Evolutionary conservation across 30 jellyfish, hydroid and myxozoan genomes (phyloP).

Genomic region (Chironex yamaguchii): DNA sequence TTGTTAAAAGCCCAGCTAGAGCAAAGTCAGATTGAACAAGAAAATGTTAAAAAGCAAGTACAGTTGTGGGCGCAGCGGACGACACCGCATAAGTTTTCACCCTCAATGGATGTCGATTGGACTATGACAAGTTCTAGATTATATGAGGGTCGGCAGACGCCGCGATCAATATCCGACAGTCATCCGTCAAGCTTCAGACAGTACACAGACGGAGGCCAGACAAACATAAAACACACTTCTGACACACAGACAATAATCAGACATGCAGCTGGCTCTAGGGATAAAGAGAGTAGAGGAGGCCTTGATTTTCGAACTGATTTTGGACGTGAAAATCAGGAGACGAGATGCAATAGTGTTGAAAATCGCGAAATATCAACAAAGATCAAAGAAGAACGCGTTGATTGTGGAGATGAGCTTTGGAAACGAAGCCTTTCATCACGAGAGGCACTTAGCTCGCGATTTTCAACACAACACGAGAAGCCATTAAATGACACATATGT

Average conservation of each 20-base stretch:
- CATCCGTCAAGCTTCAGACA: conserved; percentile 51
- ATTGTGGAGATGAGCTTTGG: not conserved
- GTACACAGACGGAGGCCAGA: not conserved
- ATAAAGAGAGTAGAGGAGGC: not conserved
- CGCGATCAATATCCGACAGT: conserved; percentile 63
- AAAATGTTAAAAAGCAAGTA: conserved; percentile 85
- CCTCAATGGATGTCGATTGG: not conserved
- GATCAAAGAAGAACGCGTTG: not conserved
- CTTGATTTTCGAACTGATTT: not conserved
- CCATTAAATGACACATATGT: not conserved
- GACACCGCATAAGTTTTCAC: not conserved
- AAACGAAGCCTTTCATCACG: not conserved
- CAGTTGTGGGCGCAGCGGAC: conserved; percentile 52
- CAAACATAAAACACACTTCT: not conserved
- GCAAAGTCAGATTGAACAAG: conserved; percentile 89
- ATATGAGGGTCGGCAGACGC: not conserved
- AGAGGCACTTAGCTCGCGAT: not conserved
- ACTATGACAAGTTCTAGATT: not conserved
- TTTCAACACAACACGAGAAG: not conserved
- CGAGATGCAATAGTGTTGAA: not conserved
- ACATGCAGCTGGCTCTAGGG: not conserved
- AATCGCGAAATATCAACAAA: not conserved
- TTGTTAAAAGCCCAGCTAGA: conserved; percentile 80
- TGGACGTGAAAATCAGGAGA: not conserved
- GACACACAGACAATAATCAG: not conserved